Conservation (phyloP, 2,113 vertebrate genomes). For the Lampris megalopsis region DNA sequence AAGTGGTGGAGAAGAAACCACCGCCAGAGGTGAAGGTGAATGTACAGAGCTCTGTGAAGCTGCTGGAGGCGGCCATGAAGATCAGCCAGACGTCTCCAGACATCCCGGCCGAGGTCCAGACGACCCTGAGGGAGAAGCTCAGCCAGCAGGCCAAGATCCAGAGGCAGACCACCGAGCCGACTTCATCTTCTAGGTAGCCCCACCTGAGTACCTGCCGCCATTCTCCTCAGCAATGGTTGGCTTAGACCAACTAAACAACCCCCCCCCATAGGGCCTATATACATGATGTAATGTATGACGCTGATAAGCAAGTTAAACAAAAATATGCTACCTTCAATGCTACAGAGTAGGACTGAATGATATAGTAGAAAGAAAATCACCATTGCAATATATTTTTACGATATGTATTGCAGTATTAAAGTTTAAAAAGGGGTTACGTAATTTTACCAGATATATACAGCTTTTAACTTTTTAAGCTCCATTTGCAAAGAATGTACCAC, state of each 20-base stretch:
- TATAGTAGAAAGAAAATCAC: too few species aligned
- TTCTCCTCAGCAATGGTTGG: too few species aligned
- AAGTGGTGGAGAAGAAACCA: slow-evolving; percentile 80
- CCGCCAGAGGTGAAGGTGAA: slow-evolving; percentile 86
- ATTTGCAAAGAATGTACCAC: too few species aligned
- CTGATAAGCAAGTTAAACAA: neutral
- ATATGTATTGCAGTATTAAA: too few species aligned
- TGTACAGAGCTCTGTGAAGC: slow-evolving; percentile 83
- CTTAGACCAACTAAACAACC: too few species aligned
- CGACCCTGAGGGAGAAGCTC: slow-evolving; percentile 89
- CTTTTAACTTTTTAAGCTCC: too few species aligned
- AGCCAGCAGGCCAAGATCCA: slow-evolving; percentile 93
- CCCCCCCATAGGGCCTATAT: neutral
- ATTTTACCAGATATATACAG: too few species aligned
- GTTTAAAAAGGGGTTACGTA: too few species aligned
- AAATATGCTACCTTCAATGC: neutral
- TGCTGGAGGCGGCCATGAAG: slow-evolving; percentile 94
- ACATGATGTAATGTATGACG: neutral
- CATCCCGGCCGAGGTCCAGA: slow-evolving; percentile 96
- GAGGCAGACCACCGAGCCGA: slow-evolving; percentile 96
- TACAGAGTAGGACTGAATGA: too few species aligned
- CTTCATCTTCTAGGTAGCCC: slow-evolving; percentile 92
- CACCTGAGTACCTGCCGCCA: neutral
- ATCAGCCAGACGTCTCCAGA: slow-evolving; percentile 99
- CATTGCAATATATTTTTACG: too few species aligned